These are phyloP conservation scores for Megalurothrips usitatus DNA, from an alignment of 2,888 invertebrate genomes.

Conservation along the genomic window DNA sequence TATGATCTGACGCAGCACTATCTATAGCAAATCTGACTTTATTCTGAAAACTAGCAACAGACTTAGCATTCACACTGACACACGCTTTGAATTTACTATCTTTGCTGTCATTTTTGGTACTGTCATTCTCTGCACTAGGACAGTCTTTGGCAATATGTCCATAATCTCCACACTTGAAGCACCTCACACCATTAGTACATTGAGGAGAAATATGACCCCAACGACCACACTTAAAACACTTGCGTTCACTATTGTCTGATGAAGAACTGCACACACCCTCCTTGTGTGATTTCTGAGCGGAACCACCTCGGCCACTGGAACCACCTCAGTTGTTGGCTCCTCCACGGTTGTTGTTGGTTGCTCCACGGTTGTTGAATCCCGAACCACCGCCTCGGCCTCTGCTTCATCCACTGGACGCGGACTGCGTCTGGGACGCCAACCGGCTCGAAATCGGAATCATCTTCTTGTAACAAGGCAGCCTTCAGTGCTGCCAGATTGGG, in stretches of 20 bases:
- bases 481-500: no score
- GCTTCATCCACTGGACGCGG: no score
- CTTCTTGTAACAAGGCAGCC: neutral
- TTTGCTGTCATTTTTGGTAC: neutral
- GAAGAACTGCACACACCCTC: no score
- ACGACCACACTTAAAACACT: neutral
- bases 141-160: neutral
- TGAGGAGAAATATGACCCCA: neutral
- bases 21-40: neutral
- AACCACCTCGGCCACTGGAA: neutral
- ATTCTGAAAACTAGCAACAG: neutral
- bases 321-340: neutral
- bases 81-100: neutral
- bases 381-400: no score
- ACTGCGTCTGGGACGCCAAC: neutral
- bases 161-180: neutral
- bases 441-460: neutral
- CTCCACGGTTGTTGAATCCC: neutral
- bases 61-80: neutral
- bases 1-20: no score
- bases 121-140: neutral
- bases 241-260: neutral
- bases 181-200: neutral
- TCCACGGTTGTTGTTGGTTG: neutral
- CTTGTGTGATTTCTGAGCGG: no score